Conservation (phyloP, 92 coral and sea anemone genomes). For the Phenganax stokvisi region DNA sequence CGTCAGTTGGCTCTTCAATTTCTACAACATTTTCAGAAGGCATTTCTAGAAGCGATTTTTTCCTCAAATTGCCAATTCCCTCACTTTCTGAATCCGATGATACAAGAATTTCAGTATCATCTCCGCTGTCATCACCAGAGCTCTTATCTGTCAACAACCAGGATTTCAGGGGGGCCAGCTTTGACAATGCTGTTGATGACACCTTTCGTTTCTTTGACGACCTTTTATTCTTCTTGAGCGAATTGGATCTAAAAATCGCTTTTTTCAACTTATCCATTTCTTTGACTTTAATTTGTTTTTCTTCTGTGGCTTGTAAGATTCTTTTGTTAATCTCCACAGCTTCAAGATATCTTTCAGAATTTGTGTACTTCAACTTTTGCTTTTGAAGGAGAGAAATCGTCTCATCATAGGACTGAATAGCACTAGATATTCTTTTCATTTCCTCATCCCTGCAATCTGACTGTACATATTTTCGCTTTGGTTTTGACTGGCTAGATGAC, state of each 20-base stretch:
- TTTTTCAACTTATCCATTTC: slow-evolving; percentile 42
- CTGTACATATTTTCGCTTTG: slow-evolving; percentile 44
- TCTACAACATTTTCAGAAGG: slow-evolving; percentile 10
- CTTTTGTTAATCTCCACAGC: slow-evolving; percentile 51
- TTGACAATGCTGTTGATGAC: slow-evolving; percentile 4
- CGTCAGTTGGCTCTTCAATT: slow-evolving; percentile 1
- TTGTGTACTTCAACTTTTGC: slow-evolving; percentile 39
- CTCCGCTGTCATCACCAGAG: slow-evolving; percentile 30
- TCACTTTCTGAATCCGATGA: slow-evolving; percentile 28
- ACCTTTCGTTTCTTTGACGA: slow-evolving; percentile 2
- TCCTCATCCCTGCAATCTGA: slow-evolving; percentile 35
- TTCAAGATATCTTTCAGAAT: slow-evolving; percentile 50
- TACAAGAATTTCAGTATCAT: slow-evolving; percentile 38
- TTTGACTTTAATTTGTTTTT: slow-evolving; percentile 25
- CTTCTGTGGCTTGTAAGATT: slow-evolving; percentile 37
- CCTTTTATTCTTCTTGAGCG: slow-evolving; percentile 9
- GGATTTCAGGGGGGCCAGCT: not conserved
- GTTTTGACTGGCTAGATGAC: not conserved
- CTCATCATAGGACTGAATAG: slow-evolving; percentile 22
- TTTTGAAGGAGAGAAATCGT: not conserved
- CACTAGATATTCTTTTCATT: slow-evolving; percentile 10
- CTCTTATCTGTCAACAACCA: not conserved
- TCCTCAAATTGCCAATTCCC: slow-evolving; percentile 2
- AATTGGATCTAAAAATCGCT: slow-evolving; percentile 30
- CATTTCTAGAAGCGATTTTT: not conserved